phyloP scores from a whole-genome alignment of 2,797 vertebrate species.

The Parauchenoglanis punctatus region DNA sequence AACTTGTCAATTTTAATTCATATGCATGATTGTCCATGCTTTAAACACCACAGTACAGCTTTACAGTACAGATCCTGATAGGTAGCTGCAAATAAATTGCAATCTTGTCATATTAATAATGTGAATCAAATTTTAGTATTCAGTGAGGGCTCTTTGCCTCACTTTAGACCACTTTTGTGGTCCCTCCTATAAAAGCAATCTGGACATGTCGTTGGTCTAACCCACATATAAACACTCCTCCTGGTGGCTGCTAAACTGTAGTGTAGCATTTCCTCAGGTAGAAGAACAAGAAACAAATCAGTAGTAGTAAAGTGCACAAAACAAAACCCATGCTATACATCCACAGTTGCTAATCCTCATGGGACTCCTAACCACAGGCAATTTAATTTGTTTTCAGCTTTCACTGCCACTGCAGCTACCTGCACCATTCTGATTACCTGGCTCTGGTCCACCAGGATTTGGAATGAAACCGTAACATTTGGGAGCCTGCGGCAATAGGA shows the following conservation, averaged over 20 bases:
- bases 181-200: neutral
- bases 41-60: neutral
- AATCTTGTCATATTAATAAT: neutral
- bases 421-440: slow-evolving; percentile 34
- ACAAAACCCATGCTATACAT: neutral
- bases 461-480: slow-evolving; percentile 8
- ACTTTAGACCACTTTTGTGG: neutral
- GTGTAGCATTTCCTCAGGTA: neutral
- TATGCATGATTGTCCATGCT: neutral
- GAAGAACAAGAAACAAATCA: neutral
- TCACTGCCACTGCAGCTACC: slow-evolving; percentile 18
- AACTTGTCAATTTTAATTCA: neutral
- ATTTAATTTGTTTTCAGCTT: slow-evolving; percentile 22
- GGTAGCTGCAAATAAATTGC: neutral
- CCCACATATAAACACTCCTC: neutral
- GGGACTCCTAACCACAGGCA: slow-evolving; percentile 5
- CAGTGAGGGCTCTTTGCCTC: neutral
- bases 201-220: neutral
- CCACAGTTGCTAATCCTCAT: neutral
- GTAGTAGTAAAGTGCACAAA: neutral
- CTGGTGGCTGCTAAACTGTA: neutral
- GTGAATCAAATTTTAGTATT: neutral
- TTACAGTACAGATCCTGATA: neutral
- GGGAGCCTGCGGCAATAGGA: neutral
- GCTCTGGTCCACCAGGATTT: slow-evolving; percentile 18